Evolutionary conservation across 1,140 invertebrate genomes (phyloP).

Genomic region (Drosophila tristis): DNA sequence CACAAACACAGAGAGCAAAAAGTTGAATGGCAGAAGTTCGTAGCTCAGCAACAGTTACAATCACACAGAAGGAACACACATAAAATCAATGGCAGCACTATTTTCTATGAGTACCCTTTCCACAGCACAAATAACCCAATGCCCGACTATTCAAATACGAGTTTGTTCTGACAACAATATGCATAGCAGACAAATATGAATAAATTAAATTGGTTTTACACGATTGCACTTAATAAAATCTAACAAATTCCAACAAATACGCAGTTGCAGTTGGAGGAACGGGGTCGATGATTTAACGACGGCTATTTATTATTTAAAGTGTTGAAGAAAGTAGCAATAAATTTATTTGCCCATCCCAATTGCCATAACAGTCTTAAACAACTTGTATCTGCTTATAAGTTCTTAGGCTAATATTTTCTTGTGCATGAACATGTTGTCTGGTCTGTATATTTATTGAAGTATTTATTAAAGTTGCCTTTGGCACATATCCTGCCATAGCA

Average conservation of each 20-base stretch:
- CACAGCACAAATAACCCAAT: constrained; percentile 10
- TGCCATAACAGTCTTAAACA: too few relatives aligned
- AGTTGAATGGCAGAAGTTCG: not conserved
- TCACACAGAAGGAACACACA: not conserved
- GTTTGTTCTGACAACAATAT: not conserved
- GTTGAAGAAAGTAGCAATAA: too few relatives aligned
- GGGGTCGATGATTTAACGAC: constrained; percentile 3
- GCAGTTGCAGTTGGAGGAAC: too few relatives aligned
- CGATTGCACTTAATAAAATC: constrained; percentile 59
- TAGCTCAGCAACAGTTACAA: not conserved
- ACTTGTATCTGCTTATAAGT: too few relatives aligned
- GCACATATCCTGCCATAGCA: too few relatives aligned
- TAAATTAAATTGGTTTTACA: constrained; percentile 64
- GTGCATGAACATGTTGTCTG: too few relatives aligned
- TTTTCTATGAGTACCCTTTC: not conserved
- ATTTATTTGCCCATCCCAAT: too few relatives aligned
- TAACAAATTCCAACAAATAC: constrained; percentile 33
- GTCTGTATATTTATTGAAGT: too few relatives aligned
- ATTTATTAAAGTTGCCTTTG: too few relatives aligned
- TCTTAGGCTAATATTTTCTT: too few relatives aligned
- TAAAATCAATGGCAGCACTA: not conserved
- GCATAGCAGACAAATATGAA: constrained; percentile 44
- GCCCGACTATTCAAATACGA: not conserved
- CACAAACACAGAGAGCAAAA: not conserved
- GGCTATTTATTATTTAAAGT: constrained; percentile 57